Conservation (phyloP, 2,113 vertebrate species). For the Ranitomeya variabilis region DNA sequence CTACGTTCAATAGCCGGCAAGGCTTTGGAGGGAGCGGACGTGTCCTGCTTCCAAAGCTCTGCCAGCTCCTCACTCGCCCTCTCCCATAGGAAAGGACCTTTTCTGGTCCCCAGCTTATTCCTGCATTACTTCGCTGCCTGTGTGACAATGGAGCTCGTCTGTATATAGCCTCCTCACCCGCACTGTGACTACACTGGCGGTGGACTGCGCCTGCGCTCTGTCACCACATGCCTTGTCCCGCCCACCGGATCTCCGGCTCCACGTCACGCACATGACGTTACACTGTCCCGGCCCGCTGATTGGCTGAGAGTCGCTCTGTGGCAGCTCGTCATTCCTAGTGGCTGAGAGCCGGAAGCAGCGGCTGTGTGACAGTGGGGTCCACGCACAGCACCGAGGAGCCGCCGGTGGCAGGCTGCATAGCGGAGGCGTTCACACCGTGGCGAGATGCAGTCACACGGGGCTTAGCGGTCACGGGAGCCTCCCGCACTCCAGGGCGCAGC, state of each 20-base stretch:
- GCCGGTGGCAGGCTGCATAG: background rate
- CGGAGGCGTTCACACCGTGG: background rate
- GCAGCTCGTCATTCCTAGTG: slow-evolving; percentile 9
- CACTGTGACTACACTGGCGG: no score
- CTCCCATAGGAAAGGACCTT: no score
- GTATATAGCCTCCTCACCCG: no score
- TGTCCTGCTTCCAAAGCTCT: no score
- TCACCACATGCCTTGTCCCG: background rate
- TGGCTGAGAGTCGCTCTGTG: background rate
- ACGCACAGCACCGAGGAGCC: background rate
- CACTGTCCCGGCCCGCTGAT: background rate
- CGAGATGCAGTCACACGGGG: background rate
- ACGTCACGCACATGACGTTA: slow-evolving; percentile 13
- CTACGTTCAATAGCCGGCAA: no score
- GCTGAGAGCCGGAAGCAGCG: slow-evolving; percentile 48
- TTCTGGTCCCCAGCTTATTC: no score
- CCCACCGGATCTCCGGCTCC: slow-evolving; percentile 54
- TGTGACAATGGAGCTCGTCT: no score
- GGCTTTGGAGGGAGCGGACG: no score
- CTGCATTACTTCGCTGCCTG: no score
- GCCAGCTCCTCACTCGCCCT: no score
- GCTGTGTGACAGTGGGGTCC: background rate
- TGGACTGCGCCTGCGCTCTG: no score
- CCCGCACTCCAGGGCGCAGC: background rate
- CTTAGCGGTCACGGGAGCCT: background rate